Conservation (phyloP, 2,888 invertebrate species). For the Protodeltote pygarga region DNA sequence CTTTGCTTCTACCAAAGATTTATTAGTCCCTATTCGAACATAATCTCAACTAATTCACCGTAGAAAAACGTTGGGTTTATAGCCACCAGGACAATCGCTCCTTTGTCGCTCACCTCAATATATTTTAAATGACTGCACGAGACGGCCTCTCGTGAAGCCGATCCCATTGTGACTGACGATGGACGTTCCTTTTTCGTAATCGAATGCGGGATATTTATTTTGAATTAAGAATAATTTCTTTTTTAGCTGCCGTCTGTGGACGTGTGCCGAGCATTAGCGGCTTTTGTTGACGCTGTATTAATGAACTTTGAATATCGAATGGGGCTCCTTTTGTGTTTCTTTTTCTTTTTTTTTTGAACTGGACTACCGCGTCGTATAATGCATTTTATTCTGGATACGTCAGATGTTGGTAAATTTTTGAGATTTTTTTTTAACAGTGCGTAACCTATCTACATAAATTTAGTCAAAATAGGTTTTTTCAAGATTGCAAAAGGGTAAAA, state of each 20-base stretch:
- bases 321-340: slow-evolving; percentile 37
- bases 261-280: slow-evolving; percentile 84
- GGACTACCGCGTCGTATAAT: slow-evolving; percentile 65
- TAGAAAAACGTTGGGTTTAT: slow-evolving; percentile 81
- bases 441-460: not conserved
- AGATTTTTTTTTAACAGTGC: not conserved
- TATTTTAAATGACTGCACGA: slow-evolving; percentile 83
- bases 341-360: slow-evolving; percentile 46
- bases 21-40: slow-evolving; percentile 81
- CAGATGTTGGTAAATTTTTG: slow-evolving; percentile 22
- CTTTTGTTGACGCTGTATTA: slow-evolving; percentile 78
- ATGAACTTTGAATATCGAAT: slow-evolving; percentile 71
- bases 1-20: slow-evolving; percentile 71
- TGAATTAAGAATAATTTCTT: slow-evolving; percentile 84
- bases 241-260: slow-evolving; percentile 80
- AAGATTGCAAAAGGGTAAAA: too few species aligned
- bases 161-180: slow-evolving; percentile 77
- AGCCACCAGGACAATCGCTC: slow-evolving; percentile 76
- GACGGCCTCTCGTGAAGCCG: slow-evolving; percentile 70
- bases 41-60: slow-evolving; percentile 85
- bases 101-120: slow-evolving; percentile 81
- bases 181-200: slow-evolving; percentile 72
- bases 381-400: slow-evolving; percentile 26
- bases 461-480: too few species aligned
- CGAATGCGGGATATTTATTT: slow-evolving; percentile 71